Evolutionary conservation across 2,888 invertebrate genomes (phyloP).

Genomic region (Melipona bicolor): DNA sequence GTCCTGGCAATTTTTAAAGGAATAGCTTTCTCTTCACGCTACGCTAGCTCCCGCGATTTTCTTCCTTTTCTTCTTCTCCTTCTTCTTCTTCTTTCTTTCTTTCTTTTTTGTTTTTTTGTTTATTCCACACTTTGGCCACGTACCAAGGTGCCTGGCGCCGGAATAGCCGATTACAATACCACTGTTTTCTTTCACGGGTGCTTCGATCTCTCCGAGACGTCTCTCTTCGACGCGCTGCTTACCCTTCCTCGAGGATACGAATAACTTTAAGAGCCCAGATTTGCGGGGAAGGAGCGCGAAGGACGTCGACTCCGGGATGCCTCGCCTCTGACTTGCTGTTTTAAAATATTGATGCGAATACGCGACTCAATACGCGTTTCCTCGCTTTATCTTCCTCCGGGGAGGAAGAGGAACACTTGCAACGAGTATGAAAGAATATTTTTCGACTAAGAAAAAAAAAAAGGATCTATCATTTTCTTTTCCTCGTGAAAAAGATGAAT

Average conservation of each 20-base stretch:
- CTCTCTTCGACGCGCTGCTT: conserved; percentile 5
- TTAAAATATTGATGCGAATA: background rate
- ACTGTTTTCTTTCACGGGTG: background rate
- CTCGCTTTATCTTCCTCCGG: background rate
- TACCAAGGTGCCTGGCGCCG: conserved; percentile 26
- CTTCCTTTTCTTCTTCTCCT: background rate
- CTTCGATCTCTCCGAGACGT: background rate
- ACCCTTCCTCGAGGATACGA: background rate
- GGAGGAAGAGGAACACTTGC: background rate
- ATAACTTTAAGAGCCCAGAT: conserved; percentile 14
- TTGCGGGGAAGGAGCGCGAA: background rate
- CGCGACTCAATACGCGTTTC: too few species aligned
- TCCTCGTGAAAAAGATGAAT: too few species aligned
- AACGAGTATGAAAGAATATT: background rate
- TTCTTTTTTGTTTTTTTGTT: background rate
- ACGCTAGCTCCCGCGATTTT: background rate
- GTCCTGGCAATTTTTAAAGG: background rate
- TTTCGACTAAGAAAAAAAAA: too few species aligned
- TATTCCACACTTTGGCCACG: conserved; percentile 23
- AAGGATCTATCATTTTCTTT: too few species aligned
- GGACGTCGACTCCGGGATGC: background rate
- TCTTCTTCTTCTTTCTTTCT: background rate
- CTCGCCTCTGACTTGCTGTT: background rate
- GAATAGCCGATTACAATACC: background rate
- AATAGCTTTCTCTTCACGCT: background rate